Evolutionary conservation across 2,113 vertebrate species (phyloP).

Genomic region (Sinocyclocheilus rhinocerous): DNA sequence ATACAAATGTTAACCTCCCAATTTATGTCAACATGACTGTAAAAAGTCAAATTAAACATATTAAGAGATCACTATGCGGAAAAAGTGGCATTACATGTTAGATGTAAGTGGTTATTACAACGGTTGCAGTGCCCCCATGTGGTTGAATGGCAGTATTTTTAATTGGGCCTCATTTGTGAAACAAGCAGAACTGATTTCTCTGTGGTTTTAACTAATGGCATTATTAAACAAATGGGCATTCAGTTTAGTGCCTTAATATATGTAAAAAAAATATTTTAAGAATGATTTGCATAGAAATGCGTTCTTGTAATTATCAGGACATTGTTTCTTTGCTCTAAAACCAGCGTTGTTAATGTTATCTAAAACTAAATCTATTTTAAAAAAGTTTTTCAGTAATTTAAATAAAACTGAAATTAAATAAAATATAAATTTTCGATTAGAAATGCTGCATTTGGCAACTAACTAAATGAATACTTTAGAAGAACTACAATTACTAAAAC

Average conservation of each 20-base stretch:
- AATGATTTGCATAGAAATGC: too few relatives aligned
- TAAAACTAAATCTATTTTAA: too few relatives aligned
- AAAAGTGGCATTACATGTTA: neutral
- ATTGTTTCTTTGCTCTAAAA: neutral
- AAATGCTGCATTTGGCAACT: too few relatives aligned
- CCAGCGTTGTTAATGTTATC: neutral
- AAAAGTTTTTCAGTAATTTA: too few relatives aligned
- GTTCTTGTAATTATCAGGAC: too few relatives aligned
- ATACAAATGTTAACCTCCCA: neutral
- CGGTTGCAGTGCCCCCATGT: slow-evolving; percentile 63
- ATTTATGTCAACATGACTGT: neutral
- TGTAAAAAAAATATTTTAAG: neutral
- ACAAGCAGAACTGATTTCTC: neutral
- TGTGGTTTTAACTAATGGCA: neutral
- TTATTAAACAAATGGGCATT: neutral
- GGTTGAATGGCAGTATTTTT: neutral
- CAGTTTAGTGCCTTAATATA: neutral
- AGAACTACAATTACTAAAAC: too few relatives aligned
- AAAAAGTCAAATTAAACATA: neutral
- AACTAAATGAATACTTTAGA: too few relatives aligned
- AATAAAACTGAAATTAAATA: neutral
- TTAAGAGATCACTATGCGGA: neutral
- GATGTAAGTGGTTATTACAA: neutral
- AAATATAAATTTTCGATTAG: neutral
- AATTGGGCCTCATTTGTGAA: neutral